Evolutionary conservation across 2,888 invertebrate species (phyloP), one percentile per base, ranked within the genome.

Genomic region (Thymelicus lineola): DNA sequence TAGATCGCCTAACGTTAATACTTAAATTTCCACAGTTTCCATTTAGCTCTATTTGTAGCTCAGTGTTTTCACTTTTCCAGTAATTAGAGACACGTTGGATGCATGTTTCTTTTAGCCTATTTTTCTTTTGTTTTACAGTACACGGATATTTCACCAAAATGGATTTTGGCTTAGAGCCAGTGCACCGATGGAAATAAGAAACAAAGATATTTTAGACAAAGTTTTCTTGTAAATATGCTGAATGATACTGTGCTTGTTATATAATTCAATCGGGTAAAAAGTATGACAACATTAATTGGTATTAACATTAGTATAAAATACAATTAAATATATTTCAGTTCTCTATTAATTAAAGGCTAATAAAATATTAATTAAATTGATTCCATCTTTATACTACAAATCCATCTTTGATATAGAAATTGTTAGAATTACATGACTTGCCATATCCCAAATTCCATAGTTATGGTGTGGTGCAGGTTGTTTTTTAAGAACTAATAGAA

Each of bases 41-140:
- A 45, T 20, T 65, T 28, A 28, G 28, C 38, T 38, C 28, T 28
- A 28, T 28, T 28, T 28, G 28, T 28, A 36, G 9, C 15, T 9
- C 38, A 15, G 20, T 50, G 38, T 46, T 48, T 66, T 66, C 38
- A 66, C 59, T 48, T 62, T 68, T 55, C 55, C 36, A 62, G 55
- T 57, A 68, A 68, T 68, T 68, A 58, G 57, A 68, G 62, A 57
- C 36, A 57, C 46, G 20, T 45, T 55, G 38, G 48, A 58, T 66
- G 42, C 38, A 50, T 46, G 12, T 58, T 46, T 46, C 50, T 58
- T 17, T 35, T 66, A 38, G 46, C 14, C 35, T 50, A 55, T 61
- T 58, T 57, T 63, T 68, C 60, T 61, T 68, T 63, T 63, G 68
- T 69, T 69, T 69, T 63, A 48, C 48, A 58, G 55, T 69, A 69